These are phyloP conservation scores for Peromyscus aztecus DNA, from an alignment of 2,797 vertebrate genomes.

Conservation along the genomic window DNA sequence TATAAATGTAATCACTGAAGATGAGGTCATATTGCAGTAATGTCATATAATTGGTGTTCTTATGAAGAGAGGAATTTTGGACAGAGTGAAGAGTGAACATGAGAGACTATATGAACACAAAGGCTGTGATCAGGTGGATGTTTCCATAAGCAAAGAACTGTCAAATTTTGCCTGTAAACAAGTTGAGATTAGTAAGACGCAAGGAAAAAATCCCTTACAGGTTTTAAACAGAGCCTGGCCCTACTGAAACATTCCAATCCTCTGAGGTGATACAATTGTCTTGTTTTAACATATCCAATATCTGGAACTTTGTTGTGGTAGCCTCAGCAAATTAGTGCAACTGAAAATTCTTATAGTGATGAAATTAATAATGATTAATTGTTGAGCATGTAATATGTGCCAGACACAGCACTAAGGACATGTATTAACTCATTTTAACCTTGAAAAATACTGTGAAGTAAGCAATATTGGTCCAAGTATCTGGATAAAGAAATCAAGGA, in stretches of 20 bases:
- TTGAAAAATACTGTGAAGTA: neutral
- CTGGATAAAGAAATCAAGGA: neutral
- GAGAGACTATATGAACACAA: neutral
- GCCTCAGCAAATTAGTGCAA: neutral
- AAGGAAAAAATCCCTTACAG: neutral
- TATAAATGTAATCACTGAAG: constrained; percentile 14
- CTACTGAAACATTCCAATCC: neutral
- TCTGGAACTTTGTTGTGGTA: neutral
- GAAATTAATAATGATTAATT: neutral
- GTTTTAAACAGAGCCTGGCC: neutral
- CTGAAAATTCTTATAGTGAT: neutral
- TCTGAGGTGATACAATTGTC: neutral
- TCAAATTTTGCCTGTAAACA: neutral
- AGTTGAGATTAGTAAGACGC: neutral
- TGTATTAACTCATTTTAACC: neutral
- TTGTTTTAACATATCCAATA: neutral
- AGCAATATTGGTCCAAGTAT: neutral
- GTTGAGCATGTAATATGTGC: neutral
- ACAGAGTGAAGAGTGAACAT: neutral
- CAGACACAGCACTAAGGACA: neutral
- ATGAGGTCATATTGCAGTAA: constrained; percentile 1
- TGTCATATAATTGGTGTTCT: neutral
- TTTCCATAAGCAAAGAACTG: neutral
- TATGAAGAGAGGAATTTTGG: neutral
- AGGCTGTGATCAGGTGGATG: neutral